Percentiles rank a stretch among this genome's conserved stretches.
phyloP scores from a whole-genome alignment of 1,140 invertebrate species.

The Leptonema lineaticorne region DNA sequence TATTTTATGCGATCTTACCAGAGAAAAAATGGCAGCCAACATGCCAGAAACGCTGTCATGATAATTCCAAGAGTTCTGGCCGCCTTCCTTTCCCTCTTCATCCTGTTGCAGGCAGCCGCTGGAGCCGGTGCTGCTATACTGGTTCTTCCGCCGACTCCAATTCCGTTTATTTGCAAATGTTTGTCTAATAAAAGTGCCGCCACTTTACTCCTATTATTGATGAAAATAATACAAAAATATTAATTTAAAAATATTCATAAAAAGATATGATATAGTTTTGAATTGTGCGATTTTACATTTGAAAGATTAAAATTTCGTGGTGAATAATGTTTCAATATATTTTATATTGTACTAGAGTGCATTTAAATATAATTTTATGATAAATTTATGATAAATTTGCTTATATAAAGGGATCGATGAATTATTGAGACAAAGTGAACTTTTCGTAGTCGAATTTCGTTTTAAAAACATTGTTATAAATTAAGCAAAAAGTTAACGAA shows the following conservation, averaged over 20 bases:
- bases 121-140: conserved; percentile 64
- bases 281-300: too few species aligned
- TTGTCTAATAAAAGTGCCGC: conserved; percentile 81
- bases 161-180: conserved; percentile 84
- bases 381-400: too few species aligned
- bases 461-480: too few species aligned
- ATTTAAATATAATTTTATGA: too few species aligned
- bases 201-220: conserved; percentile 74
- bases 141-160: conserved; percentile 65
- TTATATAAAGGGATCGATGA: too few species aligned
- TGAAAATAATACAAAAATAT: conserved; percentile 39
- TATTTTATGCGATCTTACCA: conserved; percentile 60
- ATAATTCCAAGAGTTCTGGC: conserved; percentile 93
- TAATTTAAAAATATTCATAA: background rate
- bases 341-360: too few species aligned
- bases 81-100: conserved; percentile 91
- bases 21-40: conserved; percentile 94
- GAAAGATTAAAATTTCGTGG: too few species aligned
- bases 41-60: conserved; percentile 90
- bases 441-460: too few species aligned
- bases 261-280: too few species aligned
- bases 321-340: too few species aligned
- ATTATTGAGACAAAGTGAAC: too few species aligned
- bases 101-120: conserved; percentile 70
- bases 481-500: too few species aligned